Evolutionary conservation across 2,888 invertebrate species (phyloP).

Genomic region (Acronicta leporina): DNA sequence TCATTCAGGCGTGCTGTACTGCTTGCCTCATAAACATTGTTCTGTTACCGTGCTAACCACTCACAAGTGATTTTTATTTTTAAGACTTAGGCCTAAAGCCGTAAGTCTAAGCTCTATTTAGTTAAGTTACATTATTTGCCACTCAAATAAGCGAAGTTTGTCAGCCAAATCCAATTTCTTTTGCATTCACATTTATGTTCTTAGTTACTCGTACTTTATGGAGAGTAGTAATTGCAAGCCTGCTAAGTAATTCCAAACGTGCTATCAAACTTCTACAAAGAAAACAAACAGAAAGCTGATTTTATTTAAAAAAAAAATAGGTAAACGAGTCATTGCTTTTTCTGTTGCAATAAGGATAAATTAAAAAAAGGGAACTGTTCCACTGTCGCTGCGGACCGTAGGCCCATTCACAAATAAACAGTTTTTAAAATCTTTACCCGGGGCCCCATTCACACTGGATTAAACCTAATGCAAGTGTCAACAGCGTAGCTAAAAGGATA

Average conservation of each 20-base stretch:
- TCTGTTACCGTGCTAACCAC: constrained; percentile 23
- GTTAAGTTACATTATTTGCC: too few relatives aligned
- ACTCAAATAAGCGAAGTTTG: too few relatives aligned
- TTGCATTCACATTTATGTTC: too few relatives aligned
- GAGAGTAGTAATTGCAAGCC: too few relatives aligned
- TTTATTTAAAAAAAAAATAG: too few relatives aligned
- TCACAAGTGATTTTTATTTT: constrained; percentile 29
- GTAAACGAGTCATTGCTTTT: not conserved
- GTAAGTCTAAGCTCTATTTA: not conserved
- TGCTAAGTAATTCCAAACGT: too few relatives aligned
- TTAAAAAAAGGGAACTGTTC: not conserved
- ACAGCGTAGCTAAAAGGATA: constrained; percentile 8
- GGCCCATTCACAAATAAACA: constrained; percentile 16
- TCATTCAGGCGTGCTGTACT: not conserved
- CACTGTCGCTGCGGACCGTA: not conserved
- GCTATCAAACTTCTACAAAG: too few relatives aligned
- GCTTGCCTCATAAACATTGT: constrained; percentile 22
- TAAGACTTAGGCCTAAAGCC: constrained; percentile 10
- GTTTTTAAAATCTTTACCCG: constrained; percentile 1
- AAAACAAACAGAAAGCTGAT: too few relatives aligned
- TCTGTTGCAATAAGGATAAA: not conserved
- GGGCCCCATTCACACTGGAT: not conserved
- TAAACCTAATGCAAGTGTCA: constrained; percentile 41
- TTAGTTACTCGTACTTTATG: too few relatives aligned
- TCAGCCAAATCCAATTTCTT: too few relatives aligned